Evolutionary conservation across 2,113 vertebrate genomes (phyloP).

Genomic region (pig (Sus scrofa)): DNA sequence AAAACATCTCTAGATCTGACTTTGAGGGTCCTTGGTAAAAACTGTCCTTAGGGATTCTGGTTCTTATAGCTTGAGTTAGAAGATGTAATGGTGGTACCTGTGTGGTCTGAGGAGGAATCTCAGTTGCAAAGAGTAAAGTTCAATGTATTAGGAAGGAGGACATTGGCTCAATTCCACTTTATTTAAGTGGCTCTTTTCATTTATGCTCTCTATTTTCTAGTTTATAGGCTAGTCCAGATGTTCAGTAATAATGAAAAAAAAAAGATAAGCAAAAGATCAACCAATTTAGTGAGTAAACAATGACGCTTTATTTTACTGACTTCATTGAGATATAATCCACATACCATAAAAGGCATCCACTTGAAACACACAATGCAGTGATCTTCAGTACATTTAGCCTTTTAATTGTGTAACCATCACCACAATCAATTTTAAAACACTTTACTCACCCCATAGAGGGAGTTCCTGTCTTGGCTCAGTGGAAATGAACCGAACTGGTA

Average conservation of each 20-base stretch:
- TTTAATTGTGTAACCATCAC: neutral
- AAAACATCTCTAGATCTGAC: conserved; percentile 73
- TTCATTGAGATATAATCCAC: conserved; percentile 10
- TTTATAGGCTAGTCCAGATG: neutral
- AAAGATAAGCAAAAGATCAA: neutral
- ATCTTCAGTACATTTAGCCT: neutral
- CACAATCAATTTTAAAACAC: neutral
- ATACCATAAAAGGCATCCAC: neutral
- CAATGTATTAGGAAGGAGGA: neutral
- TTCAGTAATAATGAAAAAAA: neutral
- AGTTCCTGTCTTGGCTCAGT: no score
- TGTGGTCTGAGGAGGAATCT: neutral
- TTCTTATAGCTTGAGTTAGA: conserved; percentile 66
- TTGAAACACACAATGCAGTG: neutral
- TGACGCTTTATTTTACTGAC: neutral
- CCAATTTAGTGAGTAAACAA: neutral
- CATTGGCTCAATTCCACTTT: neutral
- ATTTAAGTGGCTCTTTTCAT: neutral
- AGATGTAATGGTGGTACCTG: neutral
- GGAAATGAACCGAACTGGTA: no score
- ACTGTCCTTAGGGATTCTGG: conserved; percentile 37
- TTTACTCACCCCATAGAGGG: neutral
- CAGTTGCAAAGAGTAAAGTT: neutral
- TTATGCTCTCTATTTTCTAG: neutral
- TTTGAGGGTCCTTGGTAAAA: conserved; percentile 71